Evolutionary conservation across 2,888 invertebrate genomes (phyloP), one percentile per base, ranked within the genome.

Genomic region (Adelognathus sp.): DNA sequence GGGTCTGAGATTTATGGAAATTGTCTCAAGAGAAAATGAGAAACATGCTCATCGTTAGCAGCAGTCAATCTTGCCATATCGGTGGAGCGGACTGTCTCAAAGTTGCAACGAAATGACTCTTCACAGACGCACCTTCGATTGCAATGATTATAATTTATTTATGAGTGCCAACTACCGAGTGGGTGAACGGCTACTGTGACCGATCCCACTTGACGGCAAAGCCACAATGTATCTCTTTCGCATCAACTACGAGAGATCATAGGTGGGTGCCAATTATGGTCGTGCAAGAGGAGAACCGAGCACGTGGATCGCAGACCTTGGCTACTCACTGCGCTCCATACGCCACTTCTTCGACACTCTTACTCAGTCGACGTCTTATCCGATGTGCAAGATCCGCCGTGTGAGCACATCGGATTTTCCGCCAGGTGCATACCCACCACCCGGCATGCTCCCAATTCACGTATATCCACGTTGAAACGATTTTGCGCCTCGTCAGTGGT

Each of bases 401-500:
- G 21, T 31, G 3, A n/a, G 18, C 16, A 31, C 44, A 52, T 41
- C 36, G 33, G 64, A 63, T 64, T 74, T 79, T 71, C 70, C 67
- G 39, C 75, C n/a, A 81, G 79, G 72, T 79, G 76, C 61, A 66
- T n/a, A 81, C 66, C 81, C 81, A 81, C 80, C 79, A 75, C 60
- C 58, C 71, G 39, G 31, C 24, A 67, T 29, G 9, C 36, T 46
- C 60, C 50, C 18, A 39, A 76, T 73, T 71, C 52, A 63, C 66
- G 77, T 78, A 31, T 58, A 82, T 71, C 71, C 67, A 14, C 46
- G 18, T 71, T 33, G 39, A 18, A n/a, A n/a, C 9, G 44, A 39
- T 27, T 72, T 69, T 39, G 63, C n/a, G 41, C 31, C 18, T 58
- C 39, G 36, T 24, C 74, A 70, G 74, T 71, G 39, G 41, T 63